phyloP scores from a whole-genome alignment of 2,888 invertebrate species.

The Lasioglossum marginatum region DNA sequence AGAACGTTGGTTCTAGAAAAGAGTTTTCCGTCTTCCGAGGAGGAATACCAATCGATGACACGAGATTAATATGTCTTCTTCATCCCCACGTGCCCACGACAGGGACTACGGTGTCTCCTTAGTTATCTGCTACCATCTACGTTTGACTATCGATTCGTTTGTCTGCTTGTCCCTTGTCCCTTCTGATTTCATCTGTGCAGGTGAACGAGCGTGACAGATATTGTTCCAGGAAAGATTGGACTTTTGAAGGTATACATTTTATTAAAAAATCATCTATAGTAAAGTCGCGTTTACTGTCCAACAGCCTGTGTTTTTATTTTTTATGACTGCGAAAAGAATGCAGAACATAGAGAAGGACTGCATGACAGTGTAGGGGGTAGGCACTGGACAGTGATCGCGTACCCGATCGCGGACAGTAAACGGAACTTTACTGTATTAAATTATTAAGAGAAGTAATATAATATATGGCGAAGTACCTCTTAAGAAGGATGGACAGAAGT shows the following conservation, averaged over 20 bases:
- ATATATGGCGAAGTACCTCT: not conserved
- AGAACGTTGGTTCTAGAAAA: not conserved
- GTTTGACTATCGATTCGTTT: constrained; percentile 11
- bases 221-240: not conserved
- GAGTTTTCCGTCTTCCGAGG: not conserved
- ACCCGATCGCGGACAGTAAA: too few species aligned
- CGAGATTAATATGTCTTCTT: not conserved
- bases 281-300: too few species aligned
- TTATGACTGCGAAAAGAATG: too few species aligned
- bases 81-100: constrained; percentile 1
- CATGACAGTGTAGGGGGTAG: too few species aligned
- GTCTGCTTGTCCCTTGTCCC: not conserved
- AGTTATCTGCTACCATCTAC: constrained; percentile 16
- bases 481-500: not conserved
- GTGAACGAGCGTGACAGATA: not conserved
- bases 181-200: not conserved
- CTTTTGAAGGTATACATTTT: too few species aligned
- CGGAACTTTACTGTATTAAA: too few species aligned
- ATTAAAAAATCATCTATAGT: too few species aligned
- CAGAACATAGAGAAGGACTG: too few species aligned
- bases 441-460: too few species aligned
- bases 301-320: too few species aligned
- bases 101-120: not conserved
- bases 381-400: too few species aligned
- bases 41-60: not conserved